Evolutionary conservation across 1,140 invertebrate genomes (phyloP), one percentile per base, ranked within the genome.

Genomic region (Atopsyche davidsoni): DNA sequence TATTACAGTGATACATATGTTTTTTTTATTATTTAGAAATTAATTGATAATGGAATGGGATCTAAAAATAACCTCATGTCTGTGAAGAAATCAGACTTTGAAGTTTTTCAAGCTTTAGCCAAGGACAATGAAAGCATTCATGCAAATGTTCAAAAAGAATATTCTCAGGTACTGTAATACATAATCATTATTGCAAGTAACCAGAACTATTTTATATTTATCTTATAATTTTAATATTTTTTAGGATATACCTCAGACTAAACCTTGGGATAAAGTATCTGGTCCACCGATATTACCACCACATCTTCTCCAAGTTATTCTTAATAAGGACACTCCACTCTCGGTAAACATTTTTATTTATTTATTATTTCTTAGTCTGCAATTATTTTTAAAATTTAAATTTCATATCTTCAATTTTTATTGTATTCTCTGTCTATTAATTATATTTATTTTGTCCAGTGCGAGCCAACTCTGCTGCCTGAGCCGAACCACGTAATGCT

Each of bases 401-500:
- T n/a, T n/a, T n/a, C n/a, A n/a, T n/a, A n/a, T n/a, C n/a, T n/a
- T n/a, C n/a, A n/a, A n/a, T n/a, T n/a, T n/a, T n/a, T n/a, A n/a
- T n/a, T n/a, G n/a, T n/a, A n/a, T n/a, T n/a, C n/a, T n/a, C n/a
- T n/a, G n/a, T n/a, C n/a, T n/a, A 47, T 35, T 41, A 36, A 41
- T 57, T 36, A 4, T 50, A 55, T 62, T 61, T 59, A 18, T 60
- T 38, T 58, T 77, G n/a, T 79, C 54, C 71, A 96, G 89, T 97
- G 94, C 75, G 96, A 99, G 72, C 96, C 96, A 38, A 97, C 94
- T 38, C 76, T 99, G 55, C 72, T 99, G 59, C 96, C 96, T n/a
- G 94, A 98, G 74, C 94, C 96, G 58, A 98, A 98, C 70, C 95
- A 98, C 70, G 96, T 99, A 1, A 99, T 99, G 96, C 77, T 99